A percentile compares a stretch with the other conserved stretches of the same genome.
These are phyloP conservation scores for human DNA, from an alignment of 2,113 vertebrate species.

Conservation along the genomic window DNA sequence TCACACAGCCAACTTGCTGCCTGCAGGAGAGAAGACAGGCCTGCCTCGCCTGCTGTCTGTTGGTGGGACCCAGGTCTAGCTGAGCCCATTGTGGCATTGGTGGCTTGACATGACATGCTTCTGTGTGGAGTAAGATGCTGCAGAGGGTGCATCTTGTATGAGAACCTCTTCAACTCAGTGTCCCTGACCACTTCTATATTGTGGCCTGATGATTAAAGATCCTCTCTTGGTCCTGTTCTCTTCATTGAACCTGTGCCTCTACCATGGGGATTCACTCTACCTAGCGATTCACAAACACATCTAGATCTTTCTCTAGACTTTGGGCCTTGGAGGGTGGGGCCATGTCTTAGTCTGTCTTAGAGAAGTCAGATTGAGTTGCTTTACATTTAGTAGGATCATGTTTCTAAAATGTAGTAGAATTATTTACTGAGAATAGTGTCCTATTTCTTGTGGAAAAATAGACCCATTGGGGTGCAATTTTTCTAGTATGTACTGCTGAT, in stretches of 20 bases:
- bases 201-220: not conserved
- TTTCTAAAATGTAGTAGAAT: not conserved
- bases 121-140: not conserved
- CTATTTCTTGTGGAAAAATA: not conserved
- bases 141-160: no score
- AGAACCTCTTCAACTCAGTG: not conserved
- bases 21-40: not conserved
- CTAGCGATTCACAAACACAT: accelerated
- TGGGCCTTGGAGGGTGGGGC: not conserved
- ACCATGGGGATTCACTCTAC: not conserved
- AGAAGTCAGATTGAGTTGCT: not conserved
- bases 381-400: not conserved
- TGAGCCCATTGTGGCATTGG: accelerated
- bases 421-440: not conserved
- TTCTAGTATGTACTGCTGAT: not conserved
- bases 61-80: not conserved
- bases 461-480: not conserved
- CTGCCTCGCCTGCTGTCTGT: accelerated
- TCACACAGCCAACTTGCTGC: not conserved
- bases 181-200: not conserved
- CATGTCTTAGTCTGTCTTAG: not conserved
- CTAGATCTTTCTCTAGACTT: not conserved
- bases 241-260: not conserved
- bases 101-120: not conserved
- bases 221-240: not conserved